These are phyloP conservation scores for Coelopa pilipes DNA, from an alignment of 2,888 invertebrate species.

Conservation along the genomic window DNA sequence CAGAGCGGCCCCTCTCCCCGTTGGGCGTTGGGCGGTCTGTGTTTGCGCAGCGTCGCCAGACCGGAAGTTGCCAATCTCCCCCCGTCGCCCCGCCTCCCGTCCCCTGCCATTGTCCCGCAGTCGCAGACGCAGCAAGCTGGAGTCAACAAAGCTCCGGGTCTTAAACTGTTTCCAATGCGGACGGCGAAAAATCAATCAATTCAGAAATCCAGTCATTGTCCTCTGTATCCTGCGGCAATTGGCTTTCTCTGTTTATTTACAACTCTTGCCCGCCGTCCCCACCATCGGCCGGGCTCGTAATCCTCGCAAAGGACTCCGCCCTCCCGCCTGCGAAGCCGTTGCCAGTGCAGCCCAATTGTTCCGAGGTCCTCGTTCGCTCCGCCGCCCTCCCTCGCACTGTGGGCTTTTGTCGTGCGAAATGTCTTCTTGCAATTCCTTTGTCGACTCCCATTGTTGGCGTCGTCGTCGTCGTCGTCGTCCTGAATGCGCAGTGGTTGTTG, in stretches of 20 bases:
- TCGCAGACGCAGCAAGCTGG: too few species aligned
- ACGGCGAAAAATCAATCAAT: background rate
- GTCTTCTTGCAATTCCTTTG: background rate
- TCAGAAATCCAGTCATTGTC: constrained; percentile 17
- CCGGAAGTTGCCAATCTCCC: background rate
- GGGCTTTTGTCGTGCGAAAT: background rate
- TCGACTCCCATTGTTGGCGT: background rate
- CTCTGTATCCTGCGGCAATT: constrained; percentile 2
- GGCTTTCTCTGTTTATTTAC: constrained; percentile 11
- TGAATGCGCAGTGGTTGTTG: background rate
- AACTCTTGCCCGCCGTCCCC: background rate
- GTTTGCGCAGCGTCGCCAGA: background rate
- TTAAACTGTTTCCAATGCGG: background rate
- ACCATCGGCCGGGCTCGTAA: background rate
- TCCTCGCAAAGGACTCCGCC: constrained; percentile 21
- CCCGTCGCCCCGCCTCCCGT: too few species aligned
- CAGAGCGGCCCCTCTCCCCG: background rate
- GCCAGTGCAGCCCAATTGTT: constrained; percentile 14
- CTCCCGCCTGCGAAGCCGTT: constrained; percentile 18
- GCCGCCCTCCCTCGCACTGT: background rate
- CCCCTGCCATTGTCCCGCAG: too few species aligned
- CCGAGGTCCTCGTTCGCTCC: constrained; percentile 3
- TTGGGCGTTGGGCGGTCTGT: background rate
- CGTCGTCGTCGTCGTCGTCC: too few species aligned
- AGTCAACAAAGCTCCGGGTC: too few species aligned